These are phyloP conservation scores for Dasypogon diadema DNA, from an alignment of 2,888 invertebrate species.

Conservation along the genomic window DNA sequence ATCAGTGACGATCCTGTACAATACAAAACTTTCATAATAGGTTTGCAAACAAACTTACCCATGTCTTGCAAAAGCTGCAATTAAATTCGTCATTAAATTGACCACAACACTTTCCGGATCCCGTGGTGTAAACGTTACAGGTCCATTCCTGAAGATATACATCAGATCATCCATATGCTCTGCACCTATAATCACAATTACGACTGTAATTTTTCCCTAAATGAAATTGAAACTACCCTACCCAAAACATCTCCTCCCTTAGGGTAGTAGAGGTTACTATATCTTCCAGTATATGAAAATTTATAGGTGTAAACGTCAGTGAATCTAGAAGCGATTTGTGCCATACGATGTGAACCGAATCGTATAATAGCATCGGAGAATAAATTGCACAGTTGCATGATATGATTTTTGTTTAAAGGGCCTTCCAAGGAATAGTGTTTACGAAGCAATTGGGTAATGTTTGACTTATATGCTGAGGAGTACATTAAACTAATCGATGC, in stretches of 20 bases:
- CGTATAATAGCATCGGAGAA: slow-evolving; percentile 70
- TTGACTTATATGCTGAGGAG: slow-evolving; percentile 60
- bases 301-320: slow-evolving; percentile 69
- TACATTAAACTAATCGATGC: slow-evolving; percentile 71
- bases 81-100: slow-evolving; percentile 67
- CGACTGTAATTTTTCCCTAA: no score
- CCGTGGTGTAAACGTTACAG: slow-evolving; percentile 64
- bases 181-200: slow-evolving; percentile 58
- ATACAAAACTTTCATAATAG: no score
- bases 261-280: slow-evolving; percentile 64
- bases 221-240: slow-evolving; percentile 7
- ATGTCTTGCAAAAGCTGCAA: slow-evolving; percentile 68
- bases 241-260: slow-evolving; percentile 57
- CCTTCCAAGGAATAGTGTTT: slow-evolving; percentile 57
- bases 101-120: slow-evolving; percentile 68
- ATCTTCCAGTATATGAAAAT: slow-evolving; percentile 69
- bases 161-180: slow-evolving; percentile 71
- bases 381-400: slow-evolving; percentile 63
- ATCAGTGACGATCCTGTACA: no score
- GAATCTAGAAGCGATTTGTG: slow-evolving; percentile 68
- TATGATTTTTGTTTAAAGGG: slow-evolving; percentile 40
- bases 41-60: no score
- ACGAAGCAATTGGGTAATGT: slow-evolving; percentile 4
- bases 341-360: slow-evolving; percentile 69
- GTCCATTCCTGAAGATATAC: slow-evolving; percentile 68